Evolutionary conservation across 2,113 vertebrate species (phyloP).

Genomic region (Amazona vittata): DNA sequence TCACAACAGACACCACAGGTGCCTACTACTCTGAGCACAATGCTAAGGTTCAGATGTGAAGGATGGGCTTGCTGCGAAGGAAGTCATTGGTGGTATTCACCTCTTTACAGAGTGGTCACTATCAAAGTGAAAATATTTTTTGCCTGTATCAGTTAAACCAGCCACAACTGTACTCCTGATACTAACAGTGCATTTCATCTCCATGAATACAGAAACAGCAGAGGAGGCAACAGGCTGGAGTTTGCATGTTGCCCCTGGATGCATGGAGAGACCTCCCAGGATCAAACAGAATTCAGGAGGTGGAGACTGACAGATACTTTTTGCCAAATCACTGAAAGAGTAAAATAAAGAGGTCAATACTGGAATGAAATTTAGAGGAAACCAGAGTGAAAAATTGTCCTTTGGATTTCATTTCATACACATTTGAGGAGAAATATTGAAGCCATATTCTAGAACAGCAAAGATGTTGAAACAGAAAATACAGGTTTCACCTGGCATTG

Average conservation of each 20-base stretch:
- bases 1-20: not conserved
- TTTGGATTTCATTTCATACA: not conserved
- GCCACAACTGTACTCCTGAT: not conserved
- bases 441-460: not conserved
- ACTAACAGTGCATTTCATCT: not conserved
- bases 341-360: not conserved
- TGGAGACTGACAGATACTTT: not conserved
- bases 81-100: not conserved
- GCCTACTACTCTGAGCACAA: not conserved
- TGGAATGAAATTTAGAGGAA: not conserved
- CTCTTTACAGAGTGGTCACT: accelerated
- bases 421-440: not conserved
- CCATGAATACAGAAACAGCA: not conserved
- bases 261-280: not conserved
- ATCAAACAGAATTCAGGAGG: not conserved
- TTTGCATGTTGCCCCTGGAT: not conserved
- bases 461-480: not conserved
- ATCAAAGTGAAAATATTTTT: not conserved
- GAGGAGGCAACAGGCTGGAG: not conserved
- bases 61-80: not conserved
- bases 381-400: not conserved
- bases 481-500: not conserved
- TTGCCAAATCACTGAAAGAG: not conserved
- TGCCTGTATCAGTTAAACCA: not conserved
- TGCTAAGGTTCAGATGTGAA: not conserved